Percentiles rank a stretch among this genome's conserved stretches.
Conservation (phyloP, 2,797 vertebrate species). For the Cyclura pinguis region DNA sequence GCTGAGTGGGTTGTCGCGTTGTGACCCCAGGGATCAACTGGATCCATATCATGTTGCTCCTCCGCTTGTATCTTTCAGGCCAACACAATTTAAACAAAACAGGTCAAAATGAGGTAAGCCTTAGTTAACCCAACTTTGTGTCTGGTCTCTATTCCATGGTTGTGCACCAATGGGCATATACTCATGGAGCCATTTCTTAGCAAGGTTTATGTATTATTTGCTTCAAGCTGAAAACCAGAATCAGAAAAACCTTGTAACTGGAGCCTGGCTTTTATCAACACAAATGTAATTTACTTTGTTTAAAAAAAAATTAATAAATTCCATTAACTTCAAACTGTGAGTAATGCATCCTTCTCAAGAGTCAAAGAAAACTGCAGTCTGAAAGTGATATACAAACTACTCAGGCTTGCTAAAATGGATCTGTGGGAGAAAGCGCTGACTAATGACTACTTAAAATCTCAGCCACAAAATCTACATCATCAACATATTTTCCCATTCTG, state of each 20-base stretch:
- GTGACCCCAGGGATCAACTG: too few species aligned
- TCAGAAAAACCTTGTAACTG: conserved; percentile 24
- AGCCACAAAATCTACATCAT: conserved; percentile 14
- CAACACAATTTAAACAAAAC: too few species aligned
- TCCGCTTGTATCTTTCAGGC: too few species aligned
- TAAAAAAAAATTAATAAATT: neutral
- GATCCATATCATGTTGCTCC: too few species aligned
- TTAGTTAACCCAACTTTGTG: too few species aligned
- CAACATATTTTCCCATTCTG: neutral
- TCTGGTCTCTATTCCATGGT: too few species aligned
- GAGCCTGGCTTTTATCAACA: conserved; percentile 6
- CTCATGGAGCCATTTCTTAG: conserved; percentile 14
- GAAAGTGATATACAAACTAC: neutral
- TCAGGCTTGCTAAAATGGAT: neutral
- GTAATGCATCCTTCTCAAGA: neutral
- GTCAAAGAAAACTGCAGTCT: neutral
- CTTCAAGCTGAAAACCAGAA: neutral
- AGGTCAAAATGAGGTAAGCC: too few species aligned
- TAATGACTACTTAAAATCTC: conserved; percentile 16
- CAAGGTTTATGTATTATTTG: conserved; percentile 7
- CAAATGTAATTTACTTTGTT: too few species aligned
- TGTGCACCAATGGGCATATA: conserved; percentile 8
- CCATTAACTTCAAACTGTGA: neutral
- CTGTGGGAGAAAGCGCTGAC: neutral
- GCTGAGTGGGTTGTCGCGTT: too few species aligned